A percentile compares a stretch with the other conserved stretches of the same genome.
These are phyloP conservation scores for Spea multiplicata DNA, from an alignment of 2,113 vertebrate genomes.

Conservation along the genomic window DNA sequence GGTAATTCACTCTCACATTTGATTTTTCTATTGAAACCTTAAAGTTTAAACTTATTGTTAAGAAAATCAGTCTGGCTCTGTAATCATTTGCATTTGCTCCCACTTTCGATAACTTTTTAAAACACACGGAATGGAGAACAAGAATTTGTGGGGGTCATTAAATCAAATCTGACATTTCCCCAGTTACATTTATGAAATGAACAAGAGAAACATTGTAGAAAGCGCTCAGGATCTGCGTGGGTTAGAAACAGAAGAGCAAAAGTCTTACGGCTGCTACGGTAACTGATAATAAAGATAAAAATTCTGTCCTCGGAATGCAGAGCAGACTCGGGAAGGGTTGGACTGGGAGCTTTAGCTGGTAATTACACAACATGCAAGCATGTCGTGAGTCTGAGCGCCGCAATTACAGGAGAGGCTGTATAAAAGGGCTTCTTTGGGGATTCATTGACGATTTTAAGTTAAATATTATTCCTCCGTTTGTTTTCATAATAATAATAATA, in stretches of 20 bases:
- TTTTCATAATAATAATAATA: slow-evolving; percentile 11
- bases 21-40: too few relatives aligned
- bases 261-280: slow-evolving; percentile 13
- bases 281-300: slow-evolving; percentile 26
- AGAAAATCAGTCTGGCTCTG: too few relatives aligned
- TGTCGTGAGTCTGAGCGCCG: slow-evolving; percentile 27
- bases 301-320: slow-evolving; percentile 9
- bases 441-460: slow-evolving; percentile 31
- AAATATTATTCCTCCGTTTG: slow-evolving; percentile 19
- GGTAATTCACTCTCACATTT: too few relatives aligned
- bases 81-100: too few relatives aligned
- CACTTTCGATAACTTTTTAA: too few relatives aligned
- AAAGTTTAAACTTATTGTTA: too few relatives aligned
- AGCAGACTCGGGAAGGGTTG: slow-evolving; percentile 30
- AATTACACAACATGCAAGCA: slow-evolving; percentile 41
- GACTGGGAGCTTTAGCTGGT: slow-evolving; percentile 34
- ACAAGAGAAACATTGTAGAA: neutral
- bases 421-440: slow-evolving; percentile 24
- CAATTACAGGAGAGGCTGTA: slow-evolving; percentile 28
- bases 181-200: neutral
- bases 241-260: neutral
- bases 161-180: too few relatives aligned
- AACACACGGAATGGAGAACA: too few relatives aligned
- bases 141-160: too few relatives aligned
- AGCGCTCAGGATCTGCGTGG: slow-evolving; percentile 8